phyloP scores from a whole-genome alignment of 53 echinoderm and acorn worm genomes.

The Paracentrotus lividus region DNA sequence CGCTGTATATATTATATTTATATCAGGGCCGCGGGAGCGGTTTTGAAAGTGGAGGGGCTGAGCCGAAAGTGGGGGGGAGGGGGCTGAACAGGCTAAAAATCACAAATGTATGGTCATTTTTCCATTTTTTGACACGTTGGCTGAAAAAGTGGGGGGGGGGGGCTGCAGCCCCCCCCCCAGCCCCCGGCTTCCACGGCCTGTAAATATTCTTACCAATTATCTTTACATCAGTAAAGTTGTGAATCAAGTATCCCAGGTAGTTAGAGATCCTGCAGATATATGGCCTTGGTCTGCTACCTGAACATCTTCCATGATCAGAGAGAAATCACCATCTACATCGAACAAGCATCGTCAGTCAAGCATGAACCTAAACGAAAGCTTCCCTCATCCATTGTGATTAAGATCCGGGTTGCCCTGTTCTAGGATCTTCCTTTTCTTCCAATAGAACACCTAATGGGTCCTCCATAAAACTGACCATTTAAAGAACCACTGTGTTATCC shows the following conservation, averaged over 20 bases:
- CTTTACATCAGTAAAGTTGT: not conserved
- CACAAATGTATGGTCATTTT: no score
- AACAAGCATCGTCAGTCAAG: not conserved
- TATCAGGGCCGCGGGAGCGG: no score
- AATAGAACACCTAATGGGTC: not conserved
- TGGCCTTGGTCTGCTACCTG: not conserved
- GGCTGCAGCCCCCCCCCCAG: no score
- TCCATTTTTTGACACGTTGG: no score
- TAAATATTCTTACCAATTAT: not conserved
- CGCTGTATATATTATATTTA: no score
- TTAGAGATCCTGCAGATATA: conserved; percentile 15
- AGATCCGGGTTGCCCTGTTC: not conserved
- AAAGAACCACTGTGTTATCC: not conserved
- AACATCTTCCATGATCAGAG: not conserved
- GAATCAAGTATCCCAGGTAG: not conserved
- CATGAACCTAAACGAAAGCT: not conserved
- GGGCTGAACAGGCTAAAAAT: no score
- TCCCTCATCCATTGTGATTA: not conserved
- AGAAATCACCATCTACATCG: not conserved
- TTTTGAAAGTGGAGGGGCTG: no score
- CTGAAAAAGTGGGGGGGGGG: no score
- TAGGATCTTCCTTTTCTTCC: not conserved
- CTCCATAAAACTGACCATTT: not conserved
- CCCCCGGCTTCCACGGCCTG: no score
- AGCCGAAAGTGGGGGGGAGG: no score